phyloP scores from a whole-genome alignment of 1,140 invertebrate species.

The Myzus persicae region DNA sequence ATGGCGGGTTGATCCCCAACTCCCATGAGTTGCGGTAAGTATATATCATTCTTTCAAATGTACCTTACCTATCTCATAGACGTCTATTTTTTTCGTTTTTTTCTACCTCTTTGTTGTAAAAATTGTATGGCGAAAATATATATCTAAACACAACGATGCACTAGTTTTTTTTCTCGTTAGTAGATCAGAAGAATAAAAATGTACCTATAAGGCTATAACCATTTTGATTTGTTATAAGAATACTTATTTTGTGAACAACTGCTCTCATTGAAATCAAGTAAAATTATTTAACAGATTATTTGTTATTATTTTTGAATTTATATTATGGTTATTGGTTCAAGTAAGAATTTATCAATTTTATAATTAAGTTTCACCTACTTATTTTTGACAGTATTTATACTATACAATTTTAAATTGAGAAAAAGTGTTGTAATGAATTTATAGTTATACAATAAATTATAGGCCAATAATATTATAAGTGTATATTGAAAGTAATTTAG shows the following conservation, averaged over 20 bases:
- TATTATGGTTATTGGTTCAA: background rate
- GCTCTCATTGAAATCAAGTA: background rate
- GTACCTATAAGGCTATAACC: background rate
- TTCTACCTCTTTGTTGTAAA: conserved; percentile 24
- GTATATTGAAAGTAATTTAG: background rate
- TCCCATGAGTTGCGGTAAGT: conserved; percentile 26
- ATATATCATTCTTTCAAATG: conserved; percentile 44
- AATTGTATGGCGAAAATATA: background rate
- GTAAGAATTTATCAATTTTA: background rate
- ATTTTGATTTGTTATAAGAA: background rate
- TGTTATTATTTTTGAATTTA: background rate
- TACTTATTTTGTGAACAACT: background rate
- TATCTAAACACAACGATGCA: background rate
- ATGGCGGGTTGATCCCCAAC: conserved; percentile 44
- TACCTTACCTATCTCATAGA: conserved; percentile 13
- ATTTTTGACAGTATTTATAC: background rate
- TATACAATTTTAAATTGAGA: background rate
- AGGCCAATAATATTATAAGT: background rate
- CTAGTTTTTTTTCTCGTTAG: conserved; percentile 2
- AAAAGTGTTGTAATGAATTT: background rate
- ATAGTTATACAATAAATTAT: too few relatives aligned
- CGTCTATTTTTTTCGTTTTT: conserved; percentile 18
- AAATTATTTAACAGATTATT: background rate
- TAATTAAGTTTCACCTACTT: background rate
- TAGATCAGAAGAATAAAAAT: conserved; percentile 4